A percentile compares a stretch with the other conserved stretches of the same genome.
These are phyloP conservation scores for Syrphus vitripennis DNA, from an alignment of 2,888 invertebrate genomes.

Conservation along the genomic window DNA sequence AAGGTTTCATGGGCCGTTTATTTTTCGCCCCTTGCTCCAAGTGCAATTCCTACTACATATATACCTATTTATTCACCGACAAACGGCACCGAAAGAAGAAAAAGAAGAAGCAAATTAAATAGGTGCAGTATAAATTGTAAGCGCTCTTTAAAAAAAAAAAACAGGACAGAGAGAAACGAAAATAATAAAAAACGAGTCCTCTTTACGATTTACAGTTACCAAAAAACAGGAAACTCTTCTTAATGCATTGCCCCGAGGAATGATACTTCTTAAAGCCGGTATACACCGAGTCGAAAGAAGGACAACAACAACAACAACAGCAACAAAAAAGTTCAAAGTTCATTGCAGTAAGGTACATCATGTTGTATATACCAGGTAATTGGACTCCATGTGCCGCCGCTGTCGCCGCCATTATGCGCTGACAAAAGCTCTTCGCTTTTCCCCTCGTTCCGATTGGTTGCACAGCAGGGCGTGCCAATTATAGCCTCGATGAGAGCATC, in stretches of 20 bases:
- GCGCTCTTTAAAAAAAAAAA: slow-evolving; percentile 13
- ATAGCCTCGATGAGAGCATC: too few relatives aligned
- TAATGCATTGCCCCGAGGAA: slow-evolving; percentile 29
- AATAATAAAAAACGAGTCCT: neutral
- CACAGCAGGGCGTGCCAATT: slow-evolving; percentile 67
- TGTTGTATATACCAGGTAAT: slow-evolving; percentile 38
- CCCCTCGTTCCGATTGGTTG: slow-evolving; percentile 75
- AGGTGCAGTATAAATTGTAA: slow-evolving; percentile 4
- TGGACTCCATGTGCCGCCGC: neutral
- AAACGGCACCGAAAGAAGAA: neutral
- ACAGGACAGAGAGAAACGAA: neutral
- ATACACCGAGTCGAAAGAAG: neutral
- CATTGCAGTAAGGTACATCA: neutral
- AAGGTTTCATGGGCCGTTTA: neutral
- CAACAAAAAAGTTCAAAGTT: slow-evolving; percentile 43
- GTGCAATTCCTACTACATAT: neutral
- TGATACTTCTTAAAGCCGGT: slow-evolving; percentile 24
- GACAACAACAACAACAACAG: too few relatives aligned
- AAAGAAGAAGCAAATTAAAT: slow-evolving; percentile 2
- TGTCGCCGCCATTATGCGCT: slow-evolving; percentile 56
- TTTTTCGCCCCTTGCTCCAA: neutral
- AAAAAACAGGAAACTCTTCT: slow-evolving; percentile 42
- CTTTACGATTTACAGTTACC: slow-evolving; percentile 10
- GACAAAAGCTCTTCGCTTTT: slow-evolving; percentile 65
- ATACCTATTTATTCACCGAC: neutral